phyloP scores from a whole-genome alignment of 2,888 invertebrate genomes.

The Noctua comes region DNA sequence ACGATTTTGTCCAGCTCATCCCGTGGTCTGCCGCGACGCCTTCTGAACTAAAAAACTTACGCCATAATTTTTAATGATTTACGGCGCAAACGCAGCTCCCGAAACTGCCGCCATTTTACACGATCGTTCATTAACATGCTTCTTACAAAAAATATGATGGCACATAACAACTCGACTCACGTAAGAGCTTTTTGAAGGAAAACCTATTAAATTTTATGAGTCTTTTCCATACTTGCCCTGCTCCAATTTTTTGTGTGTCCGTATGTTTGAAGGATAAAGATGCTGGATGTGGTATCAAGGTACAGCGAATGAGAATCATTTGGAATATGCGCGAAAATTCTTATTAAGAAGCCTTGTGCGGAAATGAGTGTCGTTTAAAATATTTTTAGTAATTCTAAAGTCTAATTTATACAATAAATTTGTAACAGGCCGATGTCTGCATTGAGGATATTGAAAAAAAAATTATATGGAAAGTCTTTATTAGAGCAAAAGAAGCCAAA shows the following conservation, averaged over 20 bases:
- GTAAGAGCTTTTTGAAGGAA: slow-evolving; percentile 88
- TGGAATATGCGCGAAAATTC: background rate
- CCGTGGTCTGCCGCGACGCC: background rate
- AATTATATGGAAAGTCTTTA: too few species aligned
- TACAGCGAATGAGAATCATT: background rate
- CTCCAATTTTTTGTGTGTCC: slow-evolving; percentile 87
- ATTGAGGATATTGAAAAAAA: too few species aligned
- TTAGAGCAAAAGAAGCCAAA: too few species aligned
- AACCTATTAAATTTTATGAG: slow-evolving; percentile 89
- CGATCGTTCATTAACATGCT: slow-evolving; percentile 77
- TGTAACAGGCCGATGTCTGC: too few species aligned
- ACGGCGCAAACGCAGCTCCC: slow-evolving; percentile 53
- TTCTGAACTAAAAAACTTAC: slow-evolving; percentile 24
- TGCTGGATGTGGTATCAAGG: slow-evolving; percentile 72
- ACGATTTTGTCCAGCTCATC: background rate
- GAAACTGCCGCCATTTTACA: slow-evolving; percentile 74
- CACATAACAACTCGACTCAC: slow-evolving; percentile 83
- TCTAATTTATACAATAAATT: too few species aligned
- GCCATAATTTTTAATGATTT: slow-evolving; percentile 68
- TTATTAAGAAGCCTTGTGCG: too few species aligned
- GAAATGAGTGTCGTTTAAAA: background rate
- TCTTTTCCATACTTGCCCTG: slow-evolving; percentile 88
- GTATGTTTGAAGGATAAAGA: slow-evolving; percentile 58
- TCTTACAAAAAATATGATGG: slow-evolving; percentile 76
- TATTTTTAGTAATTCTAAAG: background rate